Conservation (phyloP, 2,888 invertebrate species). For the Carpatolechia fugitivella region DNA sequence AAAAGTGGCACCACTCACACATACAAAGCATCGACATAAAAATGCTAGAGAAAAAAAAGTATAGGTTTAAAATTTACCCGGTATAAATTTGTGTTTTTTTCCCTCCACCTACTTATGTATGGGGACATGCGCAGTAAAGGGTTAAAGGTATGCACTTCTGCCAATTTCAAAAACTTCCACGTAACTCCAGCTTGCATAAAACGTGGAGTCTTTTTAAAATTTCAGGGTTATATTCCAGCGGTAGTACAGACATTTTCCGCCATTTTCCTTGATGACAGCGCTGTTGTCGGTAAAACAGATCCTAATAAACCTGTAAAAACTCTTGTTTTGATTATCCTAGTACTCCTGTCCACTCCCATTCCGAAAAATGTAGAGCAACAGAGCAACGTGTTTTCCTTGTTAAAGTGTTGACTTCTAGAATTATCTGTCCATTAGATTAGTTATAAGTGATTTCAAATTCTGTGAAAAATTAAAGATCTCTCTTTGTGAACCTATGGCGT, state of each 20-base stretch:
- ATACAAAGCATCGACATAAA: constrained; percentile 76
- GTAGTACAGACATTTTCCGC: constrained; percentile 52
- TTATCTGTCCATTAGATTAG: no score
- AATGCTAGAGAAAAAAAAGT: constrained; percentile 76
- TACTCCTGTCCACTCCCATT: not conserved
- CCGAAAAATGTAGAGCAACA: not conserved
- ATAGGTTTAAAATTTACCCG: constrained; percentile 79
- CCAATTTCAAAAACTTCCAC: constrained; percentile 21
- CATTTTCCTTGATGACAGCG: constrained; percentile 20
- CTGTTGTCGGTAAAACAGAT: constrained; percentile 27
- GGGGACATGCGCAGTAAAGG: constrained; percentile 77
- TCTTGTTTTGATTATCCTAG: constrained; percentile 7
- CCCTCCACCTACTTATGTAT: constrained; percentile 73
- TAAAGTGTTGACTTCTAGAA: no score
- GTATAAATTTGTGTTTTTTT: constrained; percentile 80
- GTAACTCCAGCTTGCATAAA: not conserved
- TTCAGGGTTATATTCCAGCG: constrained; percentile 37
- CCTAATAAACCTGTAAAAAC: constrained; percentile 17
- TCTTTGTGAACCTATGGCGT: no score
- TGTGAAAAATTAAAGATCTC: no score
- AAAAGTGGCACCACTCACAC: constrained; percentile 75
- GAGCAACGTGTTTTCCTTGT: no score
- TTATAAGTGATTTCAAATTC: no score
- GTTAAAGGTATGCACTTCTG: constrained; percentile 48
- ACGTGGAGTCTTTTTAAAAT: constrained; percentile 17